Base-by-base conservation (phyloP, 2,797 vertebrate species). In the Acrossocheilus wenchowensis region DNA sequence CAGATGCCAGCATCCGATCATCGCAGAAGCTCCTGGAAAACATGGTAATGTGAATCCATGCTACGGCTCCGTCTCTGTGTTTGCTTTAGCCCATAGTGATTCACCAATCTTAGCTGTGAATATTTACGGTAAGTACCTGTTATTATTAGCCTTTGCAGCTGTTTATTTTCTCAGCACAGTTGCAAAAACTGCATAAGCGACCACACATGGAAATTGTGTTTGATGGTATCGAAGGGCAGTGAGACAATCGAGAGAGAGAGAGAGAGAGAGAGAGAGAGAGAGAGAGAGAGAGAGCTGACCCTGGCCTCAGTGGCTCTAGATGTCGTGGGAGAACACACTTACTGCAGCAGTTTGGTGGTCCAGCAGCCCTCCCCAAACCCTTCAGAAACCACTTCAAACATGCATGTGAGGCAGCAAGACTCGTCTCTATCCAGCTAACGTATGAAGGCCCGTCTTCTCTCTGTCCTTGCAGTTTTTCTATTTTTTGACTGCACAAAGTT, bases 121-220 rank as follows among this genome's bases (percentile, higher is more conserved):
- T 92, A 92, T 93, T 91, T 93, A 90, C 90, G 91, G 93, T 94
- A 95, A 95, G 93, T 93, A 95, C 92, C 92, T 95, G 92, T 92
- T 94, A 92, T 94, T 94, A 93, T 93, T 94, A 95, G 92, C 92
- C 78, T 89, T 73, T 87, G 89, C 90, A 69, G 87, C 69, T 88
- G 91, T 94, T 95, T 94, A 92, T 95, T 94, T 92, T 92, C 88
- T 91, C 89, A 82, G 64, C 66, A 84, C 50, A 90, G 89, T 88
- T 92, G 82, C 92, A 93, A 74, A 79, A 87, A 89, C 86, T 91
- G 80, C 86, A 89, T 81, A 68, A 80, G 78, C 88, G 93, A 87
- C 93, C 93, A 94, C 94, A 94, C 92, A 93, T 75, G 89, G 91
- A 91, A 91, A 82, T 52, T 83, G 43, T 73, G 23, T 36, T 62